Evolutionary conservation across 2,113 vertebrate species (phyloP).

Genomic region (Tenrec ecaudatus): DNA sequence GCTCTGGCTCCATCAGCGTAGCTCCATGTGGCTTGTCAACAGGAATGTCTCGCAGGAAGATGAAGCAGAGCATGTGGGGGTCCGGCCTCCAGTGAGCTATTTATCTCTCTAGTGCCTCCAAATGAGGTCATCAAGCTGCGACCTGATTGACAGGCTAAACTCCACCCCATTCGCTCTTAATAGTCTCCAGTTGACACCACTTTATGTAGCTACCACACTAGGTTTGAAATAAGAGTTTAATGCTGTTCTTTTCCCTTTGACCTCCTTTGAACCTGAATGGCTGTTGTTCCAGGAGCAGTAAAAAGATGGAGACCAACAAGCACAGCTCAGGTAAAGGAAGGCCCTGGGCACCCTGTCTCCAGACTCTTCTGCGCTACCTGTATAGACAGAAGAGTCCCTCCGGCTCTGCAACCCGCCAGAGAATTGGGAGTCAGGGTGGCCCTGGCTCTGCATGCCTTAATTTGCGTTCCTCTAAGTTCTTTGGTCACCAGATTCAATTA

Average conservation of each 20-base stretch:
- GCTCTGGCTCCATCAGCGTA: too few relatives aligned
- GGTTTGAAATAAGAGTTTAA: conserved; percentile 51
- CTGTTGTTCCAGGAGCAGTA: conserved; percentile 74
- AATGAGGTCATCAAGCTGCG: too few relatives aligned
- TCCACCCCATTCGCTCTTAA: too few relatives aligned
- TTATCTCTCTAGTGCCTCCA: too few relatives aligned
- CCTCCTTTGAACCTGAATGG: conserved; percentile 66
- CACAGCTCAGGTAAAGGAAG: conserved; percentile 70
- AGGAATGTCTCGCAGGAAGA: too few relatives aligned
- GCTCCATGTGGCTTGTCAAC: too few relatives aligned
- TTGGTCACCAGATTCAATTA: neutral
- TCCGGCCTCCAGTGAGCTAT: too few relatives aligned
- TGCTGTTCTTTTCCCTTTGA: conserved; percentile 56
- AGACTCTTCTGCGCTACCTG: neutral
- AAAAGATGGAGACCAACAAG: conserved; percentile 57
- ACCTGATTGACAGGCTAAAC: too few relatives aligned
- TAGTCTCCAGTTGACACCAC: too few relatives aligned
- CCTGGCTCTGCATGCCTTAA: neutral
- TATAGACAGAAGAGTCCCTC: neutral
- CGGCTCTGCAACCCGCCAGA: too few relatives aligned
- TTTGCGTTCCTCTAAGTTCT: neutral
- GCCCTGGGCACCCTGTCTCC: neutral
- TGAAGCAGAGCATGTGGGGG: too few relatives aligned
- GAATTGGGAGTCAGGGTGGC: neutral
- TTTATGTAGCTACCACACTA: too few relatives aligned